Evolutionary conservation across 2,113 vertebrate genomes (phyloP), one percentile per base, ranked within the genome.

Genomic region (Tinamus guttatus): DNA sequence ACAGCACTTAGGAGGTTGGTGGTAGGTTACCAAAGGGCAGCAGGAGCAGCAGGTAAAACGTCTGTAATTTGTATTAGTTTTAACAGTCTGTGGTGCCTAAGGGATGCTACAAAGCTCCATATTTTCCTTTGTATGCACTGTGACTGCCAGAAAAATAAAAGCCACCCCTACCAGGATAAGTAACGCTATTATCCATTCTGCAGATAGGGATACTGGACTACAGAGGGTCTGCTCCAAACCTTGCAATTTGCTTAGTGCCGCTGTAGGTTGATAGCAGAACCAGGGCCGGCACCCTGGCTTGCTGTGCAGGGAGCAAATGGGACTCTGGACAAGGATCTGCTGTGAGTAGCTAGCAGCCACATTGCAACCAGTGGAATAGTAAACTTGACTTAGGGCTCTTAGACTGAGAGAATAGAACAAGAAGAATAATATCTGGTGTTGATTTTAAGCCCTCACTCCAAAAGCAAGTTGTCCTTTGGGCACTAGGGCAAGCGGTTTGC

Each of bases 251-350:
- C n/a, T 41, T 1, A 11, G 83, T 65, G 32, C 40, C 76, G 17
- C 85, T 64, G 62, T 41, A 49, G 52, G 82, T 27, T 1, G 6
- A 21, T 16, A 40, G 13, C 3, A 65, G 60, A 24, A 68, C 28
- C 60, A 85, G 32, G 32, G 15, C 22, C 1, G 1, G 74, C 24
- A 62, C 36, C 3, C 34, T 27, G 52, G 10, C 8, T 19, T 84
- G 25, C 64, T 68, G 49, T 2, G 0, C 41, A 47, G 52, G 36
- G 36, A 68, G 28, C 49, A 64, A 38, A 70, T 4, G 3, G 3
- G 64, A 76, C 0, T 12, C 47, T 56, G 58, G 0, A 0, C 32
- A 0, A 0, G 3, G 4, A 32, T 58, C 80, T 52, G 11, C 17
- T 52, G 74, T 18, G 80, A 69, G 77, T 73, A 58, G 21, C 54